A percentile compares a stretch with the other conserved stretches of the same genome.
Evolutionary conservation across 2,113 vertebrate genomes (phyloP).

Genomic region (Petrocephalus microphthalmus): DNA sequence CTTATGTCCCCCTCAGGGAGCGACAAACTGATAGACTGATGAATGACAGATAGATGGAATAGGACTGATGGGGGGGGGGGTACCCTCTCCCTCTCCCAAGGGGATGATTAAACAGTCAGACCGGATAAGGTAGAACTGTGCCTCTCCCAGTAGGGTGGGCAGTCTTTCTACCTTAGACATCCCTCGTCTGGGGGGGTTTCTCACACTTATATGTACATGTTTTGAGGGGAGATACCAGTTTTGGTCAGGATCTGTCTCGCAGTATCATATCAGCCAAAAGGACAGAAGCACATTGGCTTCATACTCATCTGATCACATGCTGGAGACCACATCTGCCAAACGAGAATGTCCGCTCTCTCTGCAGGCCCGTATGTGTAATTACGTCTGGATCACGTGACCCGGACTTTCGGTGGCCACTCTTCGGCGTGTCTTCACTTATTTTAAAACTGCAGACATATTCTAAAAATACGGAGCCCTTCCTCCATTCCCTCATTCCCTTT

Average conservation of each 20-base stretch:
- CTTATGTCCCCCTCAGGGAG: background rate
- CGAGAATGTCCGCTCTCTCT: background rate
- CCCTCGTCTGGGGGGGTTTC: background rate
- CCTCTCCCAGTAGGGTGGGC: background rate
- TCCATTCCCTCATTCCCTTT: slow-evolving; percentile 37
- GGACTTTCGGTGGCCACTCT: background rate
- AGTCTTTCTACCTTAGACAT: background rate
- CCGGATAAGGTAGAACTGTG: background rate
- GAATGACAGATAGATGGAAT: background rate
- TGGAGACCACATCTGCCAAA: background rate
- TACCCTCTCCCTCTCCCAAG: background rate
- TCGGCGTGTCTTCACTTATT: background rate
- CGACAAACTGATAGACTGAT: background rate
- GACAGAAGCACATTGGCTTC: background rate
- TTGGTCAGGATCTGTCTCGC: background rate
- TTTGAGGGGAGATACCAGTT: background rate
- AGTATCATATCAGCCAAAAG: background rate
- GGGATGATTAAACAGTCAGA: background rate
- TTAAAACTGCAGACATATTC: slow-evolving; percentile 1
- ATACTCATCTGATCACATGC: background rate
- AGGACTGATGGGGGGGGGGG: background rate
- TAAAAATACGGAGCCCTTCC: slow-evolving; percentile 33
- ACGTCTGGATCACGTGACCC: background rate
- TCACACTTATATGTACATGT: background rate
- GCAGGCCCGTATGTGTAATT: background rate